phyloP scores from a whole-genome alignment of 2,113 vertebrate genomes.

The Dipodomys ordii region DNA sequence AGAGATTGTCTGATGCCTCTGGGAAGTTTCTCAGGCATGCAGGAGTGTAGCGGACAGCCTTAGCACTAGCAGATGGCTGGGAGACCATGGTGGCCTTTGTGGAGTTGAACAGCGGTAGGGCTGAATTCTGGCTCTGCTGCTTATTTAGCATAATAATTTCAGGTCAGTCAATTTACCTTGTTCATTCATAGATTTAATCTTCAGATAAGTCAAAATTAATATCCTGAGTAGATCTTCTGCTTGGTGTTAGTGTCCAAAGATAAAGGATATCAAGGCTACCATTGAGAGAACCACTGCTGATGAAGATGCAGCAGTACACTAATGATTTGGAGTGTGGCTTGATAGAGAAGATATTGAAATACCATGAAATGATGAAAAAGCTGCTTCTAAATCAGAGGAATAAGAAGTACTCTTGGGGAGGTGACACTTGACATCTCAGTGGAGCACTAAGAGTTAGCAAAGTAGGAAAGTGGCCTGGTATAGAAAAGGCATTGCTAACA shows the following conservation, averaged over 20 bases:
- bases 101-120: not conserved
- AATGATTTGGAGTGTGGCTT: not conserved
- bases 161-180: slow-evolving; percentile 11
- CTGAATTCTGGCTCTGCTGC: slow-evolving; percentile 23
- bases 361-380: not conserved
- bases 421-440: slow-evolving; percentile 24
- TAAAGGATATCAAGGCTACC: not conserved
- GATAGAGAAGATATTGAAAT: not conserved
- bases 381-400: not conserved
- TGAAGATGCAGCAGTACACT: not conserved
- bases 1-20: slow-evolving; percentile 7
- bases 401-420: not conserved
- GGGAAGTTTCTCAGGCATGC: slow-evolving; percentile 53
- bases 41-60: slow-evolving; percentile 31
- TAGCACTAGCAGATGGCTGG: slow-evolving; percentile 61
- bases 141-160: slow-evolving; percentile 5
- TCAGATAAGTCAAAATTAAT: slow-evolving; percentile 40
- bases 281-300: not conserved
- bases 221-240: slow-evolving; percentile 8
- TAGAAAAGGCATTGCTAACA: not conserved
- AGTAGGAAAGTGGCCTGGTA: not conserved
- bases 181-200: slow-evolving; percentile 51
- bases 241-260: not conserved
- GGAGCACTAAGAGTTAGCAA: slow-evolving; percentile 8
- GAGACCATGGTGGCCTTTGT: slow-evolving; percentile 35